Evolutionary conservation across 2,888 invertebrate species (phyloP), one percentile per base, ranked within the genome.

Genomic region (Rotaria sp.): DNA sequence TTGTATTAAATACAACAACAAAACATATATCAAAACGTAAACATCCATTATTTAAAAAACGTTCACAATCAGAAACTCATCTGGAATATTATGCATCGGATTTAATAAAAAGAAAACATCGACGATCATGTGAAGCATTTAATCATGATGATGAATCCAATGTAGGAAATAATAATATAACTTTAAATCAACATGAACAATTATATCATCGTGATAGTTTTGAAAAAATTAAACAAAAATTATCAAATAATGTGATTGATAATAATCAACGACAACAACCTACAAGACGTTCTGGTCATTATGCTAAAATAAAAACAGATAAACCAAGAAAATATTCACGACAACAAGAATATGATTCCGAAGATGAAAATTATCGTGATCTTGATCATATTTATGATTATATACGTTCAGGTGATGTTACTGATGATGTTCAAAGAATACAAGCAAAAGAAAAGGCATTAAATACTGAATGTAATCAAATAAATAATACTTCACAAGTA

Each of bases 301-400:
- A 67, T 67, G n/a, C 67, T 8, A 67, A 26, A 21, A 30, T 67
- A n/a, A 67, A 67, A 67, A 5, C 11, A 30, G 67, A 67, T 30
- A 67, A 67, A 67, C 35, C 67, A 67, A 67, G 13, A 30, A n/a
- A 30, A 30, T 30, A 67, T 30, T 10, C 67, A 15, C n/a, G 13
- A 67, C 67, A n/a, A 30, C 67, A 67, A 67, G 35, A 30, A 13
- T 4, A 1, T 67, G 30, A 67, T 67, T 15, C 18, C 13, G 67
- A 67, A 67, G 67, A 67, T 30, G 35, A n/a, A 67, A 67, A 67
- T 67, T 67, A 67, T 67, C n/a, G 35, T 67, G 67, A 67, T 4
- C n/a, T 67, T 67, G 67, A 67, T 67, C 67, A 67, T 15, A 30
- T 67, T 15, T 67, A 67, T 30, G 67, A 67, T 67, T 67, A 67